Conservation (phyloP, 1,140 invertebrate species). For the Archegozetes longisetosus region DNA sequence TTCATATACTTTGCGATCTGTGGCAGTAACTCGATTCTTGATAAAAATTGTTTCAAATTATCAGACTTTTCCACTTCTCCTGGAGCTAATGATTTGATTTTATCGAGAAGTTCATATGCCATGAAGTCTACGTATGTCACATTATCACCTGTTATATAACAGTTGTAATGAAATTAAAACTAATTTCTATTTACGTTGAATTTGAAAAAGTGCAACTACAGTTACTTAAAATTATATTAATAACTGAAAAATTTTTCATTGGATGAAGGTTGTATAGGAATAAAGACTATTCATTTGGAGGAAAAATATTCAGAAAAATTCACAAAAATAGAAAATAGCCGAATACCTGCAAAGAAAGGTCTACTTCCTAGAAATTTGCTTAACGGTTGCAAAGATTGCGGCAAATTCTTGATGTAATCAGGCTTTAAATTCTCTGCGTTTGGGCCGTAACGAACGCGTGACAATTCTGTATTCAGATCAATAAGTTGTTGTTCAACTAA, state of each 20-base stretch:
- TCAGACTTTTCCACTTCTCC: conserved; percentile 28
- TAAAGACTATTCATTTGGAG: not conserved
- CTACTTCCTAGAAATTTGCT: conserved; percentile 27
- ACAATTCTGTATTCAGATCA: conserved; percentile 30
- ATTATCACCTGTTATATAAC: conserved; percentile 32
- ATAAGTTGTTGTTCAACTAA: conserved; percentile 31
- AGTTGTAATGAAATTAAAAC: too few species aligned
- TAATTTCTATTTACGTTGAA: too few species aligned
- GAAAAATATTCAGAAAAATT: not conserved
- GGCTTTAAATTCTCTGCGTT: conserved; percentile 21
- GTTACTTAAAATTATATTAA: too few species aligned
- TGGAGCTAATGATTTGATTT: conserved; percentile 28
- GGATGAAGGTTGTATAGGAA: not conserved
- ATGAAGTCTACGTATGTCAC: conserved; percentile 36
- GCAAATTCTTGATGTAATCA: conserved; percentile 23
- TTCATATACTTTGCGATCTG: too few species aligned
- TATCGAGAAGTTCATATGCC: conserved; percentile 35
- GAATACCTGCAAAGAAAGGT: conserved; percentile 30
- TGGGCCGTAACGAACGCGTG: conserved; percentile 20
- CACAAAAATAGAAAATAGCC: not conserved
- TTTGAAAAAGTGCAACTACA: too few species aligned
- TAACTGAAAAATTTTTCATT: too few species aligned
- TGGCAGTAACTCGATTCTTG: conserved; percentile 28
- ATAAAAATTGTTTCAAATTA: conserved; percentile 30
- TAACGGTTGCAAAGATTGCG: conserved; percentile 27